A percentile compares a stretch with the other conserved stretches of the same genome.
phyloP scores from a whole-genome alignment of 2,888 invertebrate species.

The Scrobipalpa atriplicella region DNA sequence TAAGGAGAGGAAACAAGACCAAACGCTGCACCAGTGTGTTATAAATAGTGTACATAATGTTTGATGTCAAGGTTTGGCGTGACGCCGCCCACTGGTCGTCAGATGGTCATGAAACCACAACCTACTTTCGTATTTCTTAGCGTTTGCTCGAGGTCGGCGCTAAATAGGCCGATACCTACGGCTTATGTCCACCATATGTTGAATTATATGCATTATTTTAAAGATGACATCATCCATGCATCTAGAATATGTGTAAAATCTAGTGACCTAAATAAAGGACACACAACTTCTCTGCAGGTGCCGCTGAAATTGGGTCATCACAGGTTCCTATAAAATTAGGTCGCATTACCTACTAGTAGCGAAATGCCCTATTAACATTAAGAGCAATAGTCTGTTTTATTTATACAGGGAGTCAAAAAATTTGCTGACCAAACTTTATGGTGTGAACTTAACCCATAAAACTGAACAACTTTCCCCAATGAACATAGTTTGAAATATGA shows the following conservation, averaged over 20 bases:
- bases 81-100: conserved; percentile 50
- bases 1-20: not conserved
- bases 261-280: conserved; percentile 1
- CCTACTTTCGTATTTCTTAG: conserved; percentile 13
- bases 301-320: not conserved
- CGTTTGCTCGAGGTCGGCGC: conserved; percentile 11
- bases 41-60: conserved; percentile 62
- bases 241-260: not conserved
- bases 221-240: not conserved
- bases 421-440: no score
- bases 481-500: no score
- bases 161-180: not conserved
- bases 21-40: conserved; percentile 51
- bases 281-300: not conserved
- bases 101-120: conserved; percentile 22
- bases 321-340: not conserved
- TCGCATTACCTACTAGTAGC: not conserved
- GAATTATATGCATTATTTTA: not conserved
- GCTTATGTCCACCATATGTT: not conserved
- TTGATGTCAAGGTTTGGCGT: conserved; percentile 65
- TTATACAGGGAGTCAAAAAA: no score
- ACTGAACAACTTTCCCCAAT: no score
- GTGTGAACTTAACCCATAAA: no score
- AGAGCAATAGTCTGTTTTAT: no score
- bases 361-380: no score